Percentiles rank a stretch among this genome's conserved stretches.
Evolutionary conservation across 2,113 vertebrate genomes (phyloP).

Genomic region (Athene cunicularia): DNA sequence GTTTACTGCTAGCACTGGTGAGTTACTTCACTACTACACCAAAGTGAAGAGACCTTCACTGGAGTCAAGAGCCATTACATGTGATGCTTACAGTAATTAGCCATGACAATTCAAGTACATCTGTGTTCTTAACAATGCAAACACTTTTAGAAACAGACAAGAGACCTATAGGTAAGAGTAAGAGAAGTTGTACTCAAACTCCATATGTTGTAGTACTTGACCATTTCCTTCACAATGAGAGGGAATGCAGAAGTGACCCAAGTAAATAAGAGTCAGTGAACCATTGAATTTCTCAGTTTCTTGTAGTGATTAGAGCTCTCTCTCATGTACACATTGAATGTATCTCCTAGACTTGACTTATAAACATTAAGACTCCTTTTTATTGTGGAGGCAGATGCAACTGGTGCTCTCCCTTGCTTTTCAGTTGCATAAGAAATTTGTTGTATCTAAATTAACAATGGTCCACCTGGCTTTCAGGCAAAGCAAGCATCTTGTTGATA

Average conservation of each 20-base stretch:
- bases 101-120: not conserved
- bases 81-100: not conserved
- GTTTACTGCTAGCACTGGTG: not conserved
- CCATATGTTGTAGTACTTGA: not conserved
- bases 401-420: not conserved
- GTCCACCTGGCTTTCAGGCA: not conserved
- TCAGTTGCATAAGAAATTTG: not conserved
- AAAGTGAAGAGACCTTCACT: not conserved
- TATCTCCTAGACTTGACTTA: not conserved
- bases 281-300: not conserved
- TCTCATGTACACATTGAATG: not conserved
- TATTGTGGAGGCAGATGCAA: not conserved
- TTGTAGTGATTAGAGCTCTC: not conserved
- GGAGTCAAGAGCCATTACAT: not conserved
- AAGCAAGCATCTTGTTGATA: not conserved
- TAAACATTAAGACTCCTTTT: not conserved
- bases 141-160: not conserved
- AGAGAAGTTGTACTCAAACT: not conserved
- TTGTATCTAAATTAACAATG: not conserved
- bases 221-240: not conserved
- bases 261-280: not conserved
- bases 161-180: not conserved
- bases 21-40: not conserved
- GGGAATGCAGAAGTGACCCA: not conserved
- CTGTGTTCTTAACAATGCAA: not conserved